Percentiles rank a stretch among this genome's conserved stretches.
These are phyloP conservation scores for Mormyrops boulengeri DNA, from an alignment of 2,797 vertebrate species.

Conservation along the genomic window DNA sequence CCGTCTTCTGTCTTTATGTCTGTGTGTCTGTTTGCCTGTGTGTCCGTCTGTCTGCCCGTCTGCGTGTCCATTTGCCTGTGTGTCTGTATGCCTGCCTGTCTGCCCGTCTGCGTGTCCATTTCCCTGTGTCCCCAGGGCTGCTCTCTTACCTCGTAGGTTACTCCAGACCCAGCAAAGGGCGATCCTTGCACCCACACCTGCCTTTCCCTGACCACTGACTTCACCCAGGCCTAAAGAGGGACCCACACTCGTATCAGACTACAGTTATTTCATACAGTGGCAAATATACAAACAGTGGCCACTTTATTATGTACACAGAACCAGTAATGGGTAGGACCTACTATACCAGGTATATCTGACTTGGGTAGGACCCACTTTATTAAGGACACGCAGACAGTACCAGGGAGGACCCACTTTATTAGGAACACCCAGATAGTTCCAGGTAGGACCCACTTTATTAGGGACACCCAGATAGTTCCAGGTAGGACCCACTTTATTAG, in stretches of 20 bases:
- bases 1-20: too few relatives aligned
- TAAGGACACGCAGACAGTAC: background rate
- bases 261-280: background rate
- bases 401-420: background rate
- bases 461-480: background rate
- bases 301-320: background rate
- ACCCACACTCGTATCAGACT: background rate
- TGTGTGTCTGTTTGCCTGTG: too few relatives aligned
- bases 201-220: background rate
- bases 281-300: background rate
- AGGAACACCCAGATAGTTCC: background rate
- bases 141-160: background rate
- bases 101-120: background rate
- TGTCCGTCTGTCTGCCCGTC: too few relatives aligned
- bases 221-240: constrained; percentile 9
- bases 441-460: background rate
- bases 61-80: too few relatives aligned
- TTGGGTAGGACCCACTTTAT: background rate
- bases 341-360: background rate
- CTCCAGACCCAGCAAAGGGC: background rate
- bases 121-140: background rate
- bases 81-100: too few relatives aligned
- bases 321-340: background rate
- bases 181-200: background rate
- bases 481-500: background rate